These are phyloP conservation scores for Raja brachyura DNA, from an alignment of 2,113 vertebrate species.

Conservation along the genomic window DNA sequence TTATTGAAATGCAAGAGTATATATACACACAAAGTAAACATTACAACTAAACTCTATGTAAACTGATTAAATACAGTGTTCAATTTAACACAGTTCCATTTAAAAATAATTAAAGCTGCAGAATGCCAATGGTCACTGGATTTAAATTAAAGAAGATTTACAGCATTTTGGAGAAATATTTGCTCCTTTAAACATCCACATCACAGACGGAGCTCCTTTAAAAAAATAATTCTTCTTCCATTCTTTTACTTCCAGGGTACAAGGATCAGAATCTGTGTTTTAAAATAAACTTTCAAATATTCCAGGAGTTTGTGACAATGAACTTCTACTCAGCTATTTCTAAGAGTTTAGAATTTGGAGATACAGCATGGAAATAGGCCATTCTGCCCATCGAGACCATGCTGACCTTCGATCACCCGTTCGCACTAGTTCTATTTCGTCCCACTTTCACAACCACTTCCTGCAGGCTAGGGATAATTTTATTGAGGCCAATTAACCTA, in stretches of 20 bases:
- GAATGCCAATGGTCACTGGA: not conserved
- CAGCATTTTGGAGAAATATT: not conserved
- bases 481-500: no score
- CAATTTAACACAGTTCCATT: not conserved
- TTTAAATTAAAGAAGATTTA: not conserved
- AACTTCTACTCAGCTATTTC: not conserved
- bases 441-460: no score
- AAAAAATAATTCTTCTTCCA: not conserved
- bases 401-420: no score
- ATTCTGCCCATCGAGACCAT: no score
- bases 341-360: no score
- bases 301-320: not conserved
- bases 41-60: conserved; percentile 22
- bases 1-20: conserved; percentile 32
- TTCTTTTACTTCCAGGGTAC: not conserved
- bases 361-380: no score
- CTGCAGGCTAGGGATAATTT: no score
- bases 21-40: conserved; percentile 6
- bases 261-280: not conserved
- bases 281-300: not conserved
- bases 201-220: not conserved
- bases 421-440: no score
- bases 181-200: not conserved
- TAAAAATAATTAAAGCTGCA: not conserved
- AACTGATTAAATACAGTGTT: conserved; percentile 20